These are phyloP conservation scores for Cryptocephalus moraei DNA, from an alignment of 2,888 invertebrate genomes.

Conservation along the genomic window DNA sequence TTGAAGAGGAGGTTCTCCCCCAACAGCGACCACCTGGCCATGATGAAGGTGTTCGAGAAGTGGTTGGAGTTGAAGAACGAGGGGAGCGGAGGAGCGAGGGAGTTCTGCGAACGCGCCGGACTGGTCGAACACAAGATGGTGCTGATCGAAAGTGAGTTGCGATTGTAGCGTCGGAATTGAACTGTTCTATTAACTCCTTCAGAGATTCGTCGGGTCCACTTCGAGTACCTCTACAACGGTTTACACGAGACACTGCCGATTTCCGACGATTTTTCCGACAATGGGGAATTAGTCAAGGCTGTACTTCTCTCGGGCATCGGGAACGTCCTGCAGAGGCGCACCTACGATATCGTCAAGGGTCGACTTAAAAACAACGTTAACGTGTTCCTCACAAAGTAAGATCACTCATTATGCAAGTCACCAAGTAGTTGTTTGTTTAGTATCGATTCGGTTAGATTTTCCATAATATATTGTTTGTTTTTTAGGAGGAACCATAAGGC, in stretches of 20 bases:
- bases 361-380: slow-evolving; percentile 25
- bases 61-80: slow-evolving; percentile 36
- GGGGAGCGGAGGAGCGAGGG: slow-evolving; percentile 25
- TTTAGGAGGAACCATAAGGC: slow-evolving; percentile 47
- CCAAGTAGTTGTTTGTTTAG: neutral
- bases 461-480: neutral
- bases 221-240: slow-evolving; percentile 43
- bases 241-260: slow-evolving; percentile 29
- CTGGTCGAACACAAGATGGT: slow-evolving; percentile 43
- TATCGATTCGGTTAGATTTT: too few relatives aligned
- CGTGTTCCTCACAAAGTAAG: slow-evolving; percentile 45
- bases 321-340: slow-evolving; percentile 40
- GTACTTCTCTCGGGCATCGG: slow-evolving; percentile 50
- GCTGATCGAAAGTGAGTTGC: slow-evolving; percentile 42
- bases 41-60: slow-evolving; percentile 45
- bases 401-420: neutral
- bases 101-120: slow-evolving; percentile 39
- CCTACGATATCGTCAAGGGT: slow-evolving; percentile 45
- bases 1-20: slow-evolving; percentile 43
- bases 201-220: slow-evolving; percentile 47
- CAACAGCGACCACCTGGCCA: slow-evolving; percentile 53
- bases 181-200: slow-evolving; percentile 16
- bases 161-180: neutral
- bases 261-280: slow-evolving; percentile 39
- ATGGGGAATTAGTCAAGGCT: slow-evolving; percentile 49